Base-by-base conservation (phyloP, 30 jellyfish, hydroid and myxozoan genomes). In the Aurelia coerulea region DNA sequence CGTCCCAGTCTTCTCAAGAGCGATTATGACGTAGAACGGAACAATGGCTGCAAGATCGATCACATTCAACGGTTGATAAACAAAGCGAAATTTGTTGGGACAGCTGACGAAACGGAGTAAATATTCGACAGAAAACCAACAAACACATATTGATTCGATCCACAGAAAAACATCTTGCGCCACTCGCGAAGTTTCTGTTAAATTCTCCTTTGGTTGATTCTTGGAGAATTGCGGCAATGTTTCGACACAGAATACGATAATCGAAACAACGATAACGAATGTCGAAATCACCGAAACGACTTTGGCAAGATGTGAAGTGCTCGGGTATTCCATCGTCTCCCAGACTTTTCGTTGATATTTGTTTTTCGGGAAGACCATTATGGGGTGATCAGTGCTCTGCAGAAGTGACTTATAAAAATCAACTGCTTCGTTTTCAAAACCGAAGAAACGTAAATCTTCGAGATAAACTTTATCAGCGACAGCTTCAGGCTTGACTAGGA, bases 271-370 rank as follows among this genome's bases (percentile, higher is more conserved):
- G 59, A 92, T 92, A 17, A 87, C 70, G 62, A 81, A 56, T 31
- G 96, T 86, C 2, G 96, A 80, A n/a, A 92, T 54, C 76, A 75
- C 9, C 64, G 94, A 74, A 32, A 92, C 70, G 4, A 67, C 49
- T 70, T 90, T 82, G 62, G 97, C 97, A 32, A 68, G 56, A 10
- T 78, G 62, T 15, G 93, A 85, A 3, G 91, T 82, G 50, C 72
- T 91, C 60, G 96, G 96, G 76, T 92, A 82, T 62, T 86, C 98
- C 89, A 86, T 64, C 77, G 89, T 46, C 53, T 86, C 91, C 94
- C 91, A 79, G 34, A 92, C 71, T 70, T 86, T 70, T 13, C 95
- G 89, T 42, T 56, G 80, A 17, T 19, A 70, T 66, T 62, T 75
- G 81, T 83, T 83, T 53, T 76, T 74, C 65, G 92, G 95, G 53